Conservation (phyloP, 1,140 invertebrate genomes). For the Aphaenogaster rudis region DNA sequence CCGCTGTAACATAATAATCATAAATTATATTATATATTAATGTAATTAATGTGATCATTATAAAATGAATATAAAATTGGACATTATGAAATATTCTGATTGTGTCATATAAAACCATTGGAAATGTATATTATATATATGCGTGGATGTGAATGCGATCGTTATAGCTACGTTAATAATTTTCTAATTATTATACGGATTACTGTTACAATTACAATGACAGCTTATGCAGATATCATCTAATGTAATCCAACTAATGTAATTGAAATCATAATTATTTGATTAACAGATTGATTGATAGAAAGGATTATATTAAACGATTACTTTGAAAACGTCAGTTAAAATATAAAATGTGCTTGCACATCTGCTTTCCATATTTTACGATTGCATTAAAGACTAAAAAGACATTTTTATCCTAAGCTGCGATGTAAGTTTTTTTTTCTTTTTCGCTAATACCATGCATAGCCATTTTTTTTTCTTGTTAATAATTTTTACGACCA, state of each 20-base stretch:
- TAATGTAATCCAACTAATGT: slow-evolving; percentile 28
- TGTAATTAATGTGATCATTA: slow-evolving; percentile 19
- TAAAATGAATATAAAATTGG: slow-evolving; percentile 19
- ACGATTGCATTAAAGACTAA: background rate
- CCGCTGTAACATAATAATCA: background rate
- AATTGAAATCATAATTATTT: slow-evolving; percentile 42
- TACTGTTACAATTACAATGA: slow-evolving; percentile 7
- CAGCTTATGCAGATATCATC: slow-evolving; percentile 16
- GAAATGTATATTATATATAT: background rate
- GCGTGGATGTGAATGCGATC: background rate
- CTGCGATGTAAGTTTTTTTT: background rate
- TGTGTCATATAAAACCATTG: background rate
- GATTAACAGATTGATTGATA: slow-evolving; percentile 17
- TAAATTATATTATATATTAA: slow-evolving; percentile 24
- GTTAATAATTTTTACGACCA: background rate
- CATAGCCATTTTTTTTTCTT: background rate
- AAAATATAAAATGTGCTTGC: background rate
- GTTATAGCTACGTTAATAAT: slow-evolving; percentile 38
- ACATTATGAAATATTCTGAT: background rate
- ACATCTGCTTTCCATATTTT: background rate
- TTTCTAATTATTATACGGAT: slow-evolving; percentile 38
- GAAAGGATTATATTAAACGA: background rate
- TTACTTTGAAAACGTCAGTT: slow-evolving; percentile 21
- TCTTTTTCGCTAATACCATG: background rate
- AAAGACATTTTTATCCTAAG: background rate